Base-by-base conservation (phyloP, 2,113 vertebrate genomes). In the Leucosticte australis region DNA sequence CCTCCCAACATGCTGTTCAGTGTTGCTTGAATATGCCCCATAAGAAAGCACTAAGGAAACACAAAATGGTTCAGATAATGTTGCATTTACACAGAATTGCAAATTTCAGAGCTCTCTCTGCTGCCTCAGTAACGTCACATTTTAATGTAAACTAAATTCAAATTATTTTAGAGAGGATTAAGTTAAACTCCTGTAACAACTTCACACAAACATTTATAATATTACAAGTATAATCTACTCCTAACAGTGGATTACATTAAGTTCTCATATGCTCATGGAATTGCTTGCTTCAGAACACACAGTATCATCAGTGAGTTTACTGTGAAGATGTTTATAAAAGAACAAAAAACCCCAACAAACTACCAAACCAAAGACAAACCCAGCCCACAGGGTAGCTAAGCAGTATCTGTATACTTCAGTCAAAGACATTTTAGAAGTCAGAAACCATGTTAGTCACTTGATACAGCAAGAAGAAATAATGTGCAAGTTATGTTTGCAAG, bases 41-140 rank as follows among this genome's bases (percentile, higher is more conserved):
- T 16, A 30, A 59, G 30, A 47, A 64, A 60, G n/a, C 39, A 69
- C 11, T 28, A 35, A 13, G 19, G 84, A 71, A 49, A 79, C 14
- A 46, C 0, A 0, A 13, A 23, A 9, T 28, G 21, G 7, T 79
- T 71, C 56, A 73, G 14, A 23, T 39, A 78, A 92, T 1, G 1
- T 11, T 71, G 26, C 27, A 55, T 44, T 83, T 82, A 65, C n/a
- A 73, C 13, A 65, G 19, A 39, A 94, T 4, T 7, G 1, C 7
- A 27, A 15, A 23, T 41, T 73, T 83, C 50, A 39, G n/a, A 77
- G 37, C 22, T 89, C 41, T 46, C 46, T 83, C 28, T 19, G 21
- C 15, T 15, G 7, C 11, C 35, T 59, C 56, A 83, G 22, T 28
- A 37, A 44, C 2, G 6, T 26, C 14, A 28, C 68, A 90, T 37